Evolutionary conservation across 2,888 invertebrate genomes (phyloP), one percentile per base, ranked within the genome.

Genomic region (Brenthis ino): DNA sequence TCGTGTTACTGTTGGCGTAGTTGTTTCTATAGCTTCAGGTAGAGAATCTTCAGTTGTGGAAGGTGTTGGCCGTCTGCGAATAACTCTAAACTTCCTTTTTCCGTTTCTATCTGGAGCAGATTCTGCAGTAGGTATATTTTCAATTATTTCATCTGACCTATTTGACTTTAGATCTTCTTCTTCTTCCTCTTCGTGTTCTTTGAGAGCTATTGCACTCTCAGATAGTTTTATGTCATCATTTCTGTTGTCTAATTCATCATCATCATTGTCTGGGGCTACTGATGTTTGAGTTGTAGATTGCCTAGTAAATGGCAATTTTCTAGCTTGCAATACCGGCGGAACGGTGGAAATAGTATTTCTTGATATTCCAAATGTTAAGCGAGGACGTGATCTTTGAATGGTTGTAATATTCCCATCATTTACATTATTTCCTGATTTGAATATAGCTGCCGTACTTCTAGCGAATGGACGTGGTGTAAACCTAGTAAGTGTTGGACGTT

Each of bases 121-220:
- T 79, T 89, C 88, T 58, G 86, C 85, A 8, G 82, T 75, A 67
- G 82, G 71, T 16, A 76, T 75, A 28, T 73, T 77, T 71, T 82
- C 81, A 63, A 77, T 77, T 47, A 80, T 80, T 20, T 76, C 72
- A 47, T 77, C 74, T 16, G 84, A 77, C 24, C 83, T 61, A 74
- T 83, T 83, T 76, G 86, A 86, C 80, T 57, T 87, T 77, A 70
- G 82, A 81, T 77, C 82, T 16, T 51, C 51, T 54, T 51, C 51
- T 54, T 75, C 70, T 67, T 74, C 82, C 47, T 86, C 87, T 47
- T 85, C 80, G n/a, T 93, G 91, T 77, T 91, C 92, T 74, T 91
- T 88, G 74, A 91, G 92, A 78, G 85, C 91, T 70, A 92, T 89
- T n/a, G 91, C 85, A 80, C 87, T 91, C 80, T 93, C 93, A n/a